Conservation (phyloP, 2,888 invertebrate genomes). For the Apocheima hispidaria region DNA sequence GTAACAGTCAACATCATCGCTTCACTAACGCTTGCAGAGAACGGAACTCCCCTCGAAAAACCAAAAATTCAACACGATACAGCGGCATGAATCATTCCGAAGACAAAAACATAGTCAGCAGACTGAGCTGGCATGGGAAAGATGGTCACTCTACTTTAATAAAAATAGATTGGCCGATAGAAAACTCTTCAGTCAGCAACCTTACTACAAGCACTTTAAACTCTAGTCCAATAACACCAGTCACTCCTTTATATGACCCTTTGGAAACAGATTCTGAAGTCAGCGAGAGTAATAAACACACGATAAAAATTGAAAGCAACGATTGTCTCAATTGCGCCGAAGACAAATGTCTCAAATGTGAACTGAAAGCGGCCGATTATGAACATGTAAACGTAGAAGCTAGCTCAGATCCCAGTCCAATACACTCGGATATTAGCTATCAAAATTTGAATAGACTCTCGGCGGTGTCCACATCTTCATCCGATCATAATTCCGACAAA, state of each 20-base stretch:
- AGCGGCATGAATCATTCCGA: constrained; percentile 70
- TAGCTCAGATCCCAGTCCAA: constrained; percentile 69
- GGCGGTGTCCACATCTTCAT: constrained; percentile 76
- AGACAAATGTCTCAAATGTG: constrained; percentile 78
- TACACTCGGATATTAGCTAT: constrained; percentile 81
- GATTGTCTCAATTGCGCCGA: constrained; percentile 67
- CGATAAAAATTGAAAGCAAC: constrained; percentile 69
- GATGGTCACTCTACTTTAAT: constrained; percentile 80
- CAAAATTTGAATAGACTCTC: constrained; percentile 81
- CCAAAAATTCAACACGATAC: constrained; percentile 65
- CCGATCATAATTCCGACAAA: constrained; percentile 65
- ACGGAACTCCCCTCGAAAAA: constrained; percentile 76
- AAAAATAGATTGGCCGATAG: constrained; percentile 78
- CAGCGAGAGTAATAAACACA: constrained; percentile 72
- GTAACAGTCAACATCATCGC: constrained; percentile 42
- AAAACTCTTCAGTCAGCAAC: constrained; percentile 66
- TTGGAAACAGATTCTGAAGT: constrained; percentile 79
- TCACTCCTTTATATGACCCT: constrained; percentile 75
- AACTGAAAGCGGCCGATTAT: constrained; percentile 73
- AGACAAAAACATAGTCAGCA: constrained; percentile 54
- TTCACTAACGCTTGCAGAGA: constrained; percentile 72
- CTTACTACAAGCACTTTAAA: constrained; percentile 69
- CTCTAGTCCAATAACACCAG: constrained; percentile 70
- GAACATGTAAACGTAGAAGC: constrained; percentile 57
- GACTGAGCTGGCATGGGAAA: constrained; percentile 80